Conservation (phyloP, 1,140 invertebrate species). For the Dreissena polymorpha region DNA sequence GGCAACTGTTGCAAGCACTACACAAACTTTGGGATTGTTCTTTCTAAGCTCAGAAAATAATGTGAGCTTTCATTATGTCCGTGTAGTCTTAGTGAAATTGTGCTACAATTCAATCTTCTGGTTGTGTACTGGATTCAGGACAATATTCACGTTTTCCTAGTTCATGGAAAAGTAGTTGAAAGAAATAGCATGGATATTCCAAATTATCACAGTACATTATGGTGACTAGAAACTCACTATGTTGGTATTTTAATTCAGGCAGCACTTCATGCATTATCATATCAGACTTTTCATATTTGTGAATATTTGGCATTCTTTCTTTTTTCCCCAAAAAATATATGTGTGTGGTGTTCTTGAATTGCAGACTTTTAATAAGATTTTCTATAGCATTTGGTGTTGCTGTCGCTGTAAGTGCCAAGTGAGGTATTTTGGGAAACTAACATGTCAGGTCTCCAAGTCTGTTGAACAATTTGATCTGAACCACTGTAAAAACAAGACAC, state of each 20-base stretch:
- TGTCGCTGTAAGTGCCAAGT: conserved; percentile 56
- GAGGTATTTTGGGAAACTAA: conserved; percentile 29
- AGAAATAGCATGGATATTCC: conserved; percentile 56
- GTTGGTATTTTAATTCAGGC: conserved; percentile 20
- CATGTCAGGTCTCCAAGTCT: conserved; percentile 53
- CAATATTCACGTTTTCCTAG: conserved; percentile 37
- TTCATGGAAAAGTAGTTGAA: conserved; percentile 29
- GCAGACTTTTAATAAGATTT: conserved; percentile 11
- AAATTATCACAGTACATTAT: conserved; percentile 53
- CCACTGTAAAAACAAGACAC: conserved; percentile 51
- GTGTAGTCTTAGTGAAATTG: conserved; percentile 56
- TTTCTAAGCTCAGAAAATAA: conserved; percentile 48
- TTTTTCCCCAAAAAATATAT: conserved; percentile 40
- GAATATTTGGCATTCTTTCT: conserved; percentile 41
- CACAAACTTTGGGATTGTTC: conserved; percentile 46
- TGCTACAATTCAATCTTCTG: conserved; percentile 58
- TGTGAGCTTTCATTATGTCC: conserved; percentile 46
- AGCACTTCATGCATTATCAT: conserved; percentile 13
- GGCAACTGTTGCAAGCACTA: conserved; percentile 62
- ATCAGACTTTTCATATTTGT: conserved; percentile 54
- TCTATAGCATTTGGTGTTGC: conserved; percentile 29
- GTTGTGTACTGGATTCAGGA: conserved; percentile 22
- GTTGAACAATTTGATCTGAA: conserved; percentile 42
- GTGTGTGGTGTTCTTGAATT: conserved; percentile 33
- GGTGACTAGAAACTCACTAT: conserved; percentile 42